Base-by-base conservation (phyloP, 2,113 vertebrate genomes). In the Fregetta grallaria region DNA sequence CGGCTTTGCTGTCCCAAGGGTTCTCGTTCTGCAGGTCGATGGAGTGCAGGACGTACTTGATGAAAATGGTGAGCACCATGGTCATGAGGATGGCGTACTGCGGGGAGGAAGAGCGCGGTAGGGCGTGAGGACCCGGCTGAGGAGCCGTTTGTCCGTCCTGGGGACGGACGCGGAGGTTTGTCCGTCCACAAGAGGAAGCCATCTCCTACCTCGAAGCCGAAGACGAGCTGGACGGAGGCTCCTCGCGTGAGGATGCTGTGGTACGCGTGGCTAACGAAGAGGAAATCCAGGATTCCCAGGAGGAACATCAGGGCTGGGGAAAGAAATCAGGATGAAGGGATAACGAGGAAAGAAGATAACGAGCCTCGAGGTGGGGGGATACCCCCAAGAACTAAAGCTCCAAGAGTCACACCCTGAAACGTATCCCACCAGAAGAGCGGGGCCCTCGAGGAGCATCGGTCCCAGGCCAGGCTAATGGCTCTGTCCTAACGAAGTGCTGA, bases 1-100 rank as follows among this genome's bases (percentile, higher is more conserved):
- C 99, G 0, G 99, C 99, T 95, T 99, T 99, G 97, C 99, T 99
- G 96, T 99, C 99, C 99, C 99, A 99, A 14, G 99, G 99, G 92
- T 99, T 99, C 83, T 99, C 99, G 9, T 98, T 99, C 97, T 99
- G 99, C 52, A 99, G 98, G 96, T 99, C 99, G 10, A 99, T 81
- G 1, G 99, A 99, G 95, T 99, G 99, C 52, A 99, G 98, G 7
- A 99, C 90, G n/a, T 99, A 99, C 92, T 99, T 99, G 96, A 99
- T 98, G 97, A 99, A 99, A 90, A 99, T 98, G 22, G 99, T 99
- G 71, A 99, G 98, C 42, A 99, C 99, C 99, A 99, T 99, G 27
- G 99, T 99, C 96, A 99, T 91, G 94, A 99, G 98, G 94, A 99
- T 99, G 83, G 99, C 99, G 5, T 99, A 99, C 99, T 99, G 97